Conservation (phyloP, 2,113 vertebrate species). For the Neoarius graeffei region DNA sequence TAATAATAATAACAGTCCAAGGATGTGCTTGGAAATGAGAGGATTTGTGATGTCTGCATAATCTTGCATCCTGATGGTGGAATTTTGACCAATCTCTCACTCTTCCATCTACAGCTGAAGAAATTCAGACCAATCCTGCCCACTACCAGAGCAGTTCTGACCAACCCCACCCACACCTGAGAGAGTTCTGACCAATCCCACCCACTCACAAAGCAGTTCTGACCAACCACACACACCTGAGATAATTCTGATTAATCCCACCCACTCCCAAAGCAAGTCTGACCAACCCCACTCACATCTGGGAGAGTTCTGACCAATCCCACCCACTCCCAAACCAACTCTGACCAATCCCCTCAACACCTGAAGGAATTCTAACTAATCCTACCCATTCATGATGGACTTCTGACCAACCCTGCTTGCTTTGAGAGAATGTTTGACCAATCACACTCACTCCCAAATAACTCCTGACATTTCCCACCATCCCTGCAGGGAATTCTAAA, state of each 20-base stretch:
- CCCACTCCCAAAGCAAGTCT: neutral
- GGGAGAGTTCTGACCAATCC: neutral
- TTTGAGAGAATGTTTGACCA: too few relatives aligned
- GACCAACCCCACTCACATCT: neutral
- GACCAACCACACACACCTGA: neutral
- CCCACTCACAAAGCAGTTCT: neutral
- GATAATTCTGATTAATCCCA: neutral
- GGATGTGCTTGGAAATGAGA: neutral
- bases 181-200: neutral
- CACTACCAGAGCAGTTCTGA: neutral
- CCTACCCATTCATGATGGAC: neutral
- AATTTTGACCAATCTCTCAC: neutral
- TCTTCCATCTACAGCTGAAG: neutral
- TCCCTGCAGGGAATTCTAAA: too few relatives aligned
- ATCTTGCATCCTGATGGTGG: neutral
- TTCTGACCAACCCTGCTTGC: too few relatives aligned
- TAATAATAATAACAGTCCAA: neutral
- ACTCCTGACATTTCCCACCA: too few relatives aligned
- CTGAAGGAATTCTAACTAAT: neutral
- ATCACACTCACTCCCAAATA: too few relatives aligned
- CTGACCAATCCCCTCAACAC: neutral
- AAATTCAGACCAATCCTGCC: neutral
- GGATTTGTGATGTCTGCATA: neutral
- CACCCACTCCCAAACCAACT: neutral
- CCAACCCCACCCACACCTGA: neutral